Evolutionary conservation across 1,140 invertebrate species (phyloP), one percentile per base, ranked within the genome.

Genomic region (Saxidomus purpurata): DNA sequence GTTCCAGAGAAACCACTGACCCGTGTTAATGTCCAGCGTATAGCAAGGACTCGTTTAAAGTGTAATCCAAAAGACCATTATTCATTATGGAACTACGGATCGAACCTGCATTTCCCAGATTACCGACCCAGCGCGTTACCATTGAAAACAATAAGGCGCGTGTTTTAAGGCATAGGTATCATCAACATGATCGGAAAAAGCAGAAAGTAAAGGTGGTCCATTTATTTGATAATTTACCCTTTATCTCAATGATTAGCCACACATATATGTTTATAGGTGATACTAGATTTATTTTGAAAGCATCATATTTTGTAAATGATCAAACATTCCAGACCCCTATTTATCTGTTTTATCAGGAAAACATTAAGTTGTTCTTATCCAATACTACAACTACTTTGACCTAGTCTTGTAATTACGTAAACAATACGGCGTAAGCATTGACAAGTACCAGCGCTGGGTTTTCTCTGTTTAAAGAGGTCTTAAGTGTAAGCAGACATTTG

Each of bases 381-480:
- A 63, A 28, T 63, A 63, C 28, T 63, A 6, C 59, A 28, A 63
- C 28, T 28, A 63, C 59, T 28, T n/a, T 63, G 59, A 63, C 59
- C 59, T 25, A 63, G 59, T 28, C n/a, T 28, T 28, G 59, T 63
- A 28, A 63, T 28, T 63, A 28, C 28, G 59, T 63, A 63, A 63
- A 63, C 59, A 63, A 63, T 63, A 28, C 9, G n/a, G 59, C 59
- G 1, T 28, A 63, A 63, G 25, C 4, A 63, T 25, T 28, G 22
- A 63, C 59, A 63, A 28, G 59, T 63, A n/a, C 25, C 59, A 63
- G 25, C n/a, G 8, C 59, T 63, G 59, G 19, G 25, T 63, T 63
- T 63, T 63, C 59, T 63, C 59, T 28, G 28, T 63, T 43, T 63
- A 63, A 63, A 63, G 59, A 63, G 59, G 2, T 63, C 59, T 63